Conservation (phyloP, 2,888 invertebrate species). For the Zootermopsis nevadensis region DNA sequence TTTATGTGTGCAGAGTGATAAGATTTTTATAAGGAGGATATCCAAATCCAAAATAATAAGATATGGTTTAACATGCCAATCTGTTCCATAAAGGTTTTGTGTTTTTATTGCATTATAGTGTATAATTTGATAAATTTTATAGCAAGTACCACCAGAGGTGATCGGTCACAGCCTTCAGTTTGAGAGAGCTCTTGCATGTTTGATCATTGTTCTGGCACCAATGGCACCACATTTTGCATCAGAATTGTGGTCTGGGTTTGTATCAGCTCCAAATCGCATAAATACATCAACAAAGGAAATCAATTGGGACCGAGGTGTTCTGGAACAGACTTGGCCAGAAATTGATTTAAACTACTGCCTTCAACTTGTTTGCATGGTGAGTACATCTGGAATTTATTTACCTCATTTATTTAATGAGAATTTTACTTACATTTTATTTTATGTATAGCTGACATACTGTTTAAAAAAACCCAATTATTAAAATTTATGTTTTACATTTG, state of each 20-base stretch:
- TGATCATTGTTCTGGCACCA: conserved; percentile 88
- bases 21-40: too few species aligned
- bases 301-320: conserved; percentile 75
- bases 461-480: too few species aligned
- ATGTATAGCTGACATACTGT: not conserved
- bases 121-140: conserved; percentile 10
- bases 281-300: conserved; percentile 66
- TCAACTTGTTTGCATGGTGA: conserved; percentile 64
- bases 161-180: conserved; percentile 75
- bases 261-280: conserved; percentile 71
- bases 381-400: conserved; percentile 10
- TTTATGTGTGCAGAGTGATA: too few species aligned
- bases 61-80: too few species aligned
- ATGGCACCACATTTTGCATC: conserved; percentile 92
- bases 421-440: too few species aligned
- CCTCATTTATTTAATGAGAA: not conserved
- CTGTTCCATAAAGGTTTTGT: too few species aligned
- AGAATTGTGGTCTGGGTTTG: conserved; percentile 88
- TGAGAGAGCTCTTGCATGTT: conserved; percentile 80
- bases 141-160: conserved; percentile 69
- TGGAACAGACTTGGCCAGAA: conserved; percentile 83
- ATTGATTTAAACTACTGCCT: conserved; percentile 77
- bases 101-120: too few species aligned
- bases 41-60: too few species aligned
- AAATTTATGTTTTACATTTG: too few species aligned